Percentiles rank a stretch among this genome's conserved stretches.
Evolutionary conservation across 1,140 invertebrate genomes (phyloP).

Genomic region (Daktulosphaira vitifoliae): DNA sequence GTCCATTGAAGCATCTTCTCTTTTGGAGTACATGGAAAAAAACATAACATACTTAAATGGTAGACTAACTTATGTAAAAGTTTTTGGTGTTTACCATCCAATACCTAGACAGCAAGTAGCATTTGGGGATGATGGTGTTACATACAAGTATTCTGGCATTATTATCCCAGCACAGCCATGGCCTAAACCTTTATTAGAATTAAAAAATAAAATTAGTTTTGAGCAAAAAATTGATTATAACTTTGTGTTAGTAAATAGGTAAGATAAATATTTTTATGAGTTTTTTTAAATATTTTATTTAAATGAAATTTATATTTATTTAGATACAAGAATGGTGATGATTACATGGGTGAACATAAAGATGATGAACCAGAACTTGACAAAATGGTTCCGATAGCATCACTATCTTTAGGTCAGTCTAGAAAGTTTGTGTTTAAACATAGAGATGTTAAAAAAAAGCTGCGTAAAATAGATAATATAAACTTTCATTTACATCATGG

Average conservation of each 20-base stretch:
- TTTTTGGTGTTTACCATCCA: conserved; percentile 59
- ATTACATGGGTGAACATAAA: conserved; percentile 63
- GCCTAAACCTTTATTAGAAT: conserved; percentile 47
- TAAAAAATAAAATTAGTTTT: conserved; percentile 48
- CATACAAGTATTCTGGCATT: conserved; percentile 57
- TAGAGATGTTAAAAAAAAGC: conserved; percentile 46
- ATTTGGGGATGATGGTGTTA: conserved; percentile 55
- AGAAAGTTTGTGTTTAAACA: conserved; percentile 60
- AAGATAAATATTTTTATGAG: conserved; percentile 33
- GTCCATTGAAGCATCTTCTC: conserved; percentile 42
- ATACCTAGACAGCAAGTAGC: conserved; percentile 60
- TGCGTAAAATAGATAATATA: conserved; percentile 46
- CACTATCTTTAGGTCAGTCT: conserved; percentile 56
- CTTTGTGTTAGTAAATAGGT: conserved; percentile 65
- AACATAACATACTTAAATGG: conserved; percentile 52
- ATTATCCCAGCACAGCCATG: conserved; percentile 55
- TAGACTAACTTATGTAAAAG: conserved; percentile 51
- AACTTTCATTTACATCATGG: conserved; percentile 56
- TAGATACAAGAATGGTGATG: conserved; percentile 61
- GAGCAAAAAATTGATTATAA: conserved; percentile 53
- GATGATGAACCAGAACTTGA: conserved; percentile 62
- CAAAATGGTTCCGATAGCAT: conserved; percentile 54
- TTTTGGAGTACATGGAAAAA: conserved; percentile 48
- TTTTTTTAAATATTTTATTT: too few species aligned
- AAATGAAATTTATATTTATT: conserved; percentile 21